Base-by-base conservation (phyloP, 2,888 invertebrate genomes). In the Melanostoma scalare region DNA sequence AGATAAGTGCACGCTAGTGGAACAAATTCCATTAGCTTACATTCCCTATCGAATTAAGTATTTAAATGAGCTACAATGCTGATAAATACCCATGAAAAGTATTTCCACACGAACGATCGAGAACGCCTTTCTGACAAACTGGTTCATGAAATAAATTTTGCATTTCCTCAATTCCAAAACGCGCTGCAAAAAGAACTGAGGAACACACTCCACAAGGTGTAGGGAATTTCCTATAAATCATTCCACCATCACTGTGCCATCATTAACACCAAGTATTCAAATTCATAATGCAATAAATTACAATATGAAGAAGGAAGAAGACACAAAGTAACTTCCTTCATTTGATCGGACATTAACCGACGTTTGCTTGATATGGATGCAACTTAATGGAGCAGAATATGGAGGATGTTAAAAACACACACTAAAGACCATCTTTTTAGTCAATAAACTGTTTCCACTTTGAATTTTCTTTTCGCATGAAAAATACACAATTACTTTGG, bases 311-410 rank as follows among this genome's bases (percentile, higher is more conserved):
- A 48, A 68, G 53, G 68, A 68, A 68, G 60, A 35, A 36, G 9
- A 48, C 33, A 42, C 40, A 20, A 52, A 42, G 2, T 20, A 9
- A 53, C 42, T 75, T 75, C 75, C 75, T 68, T 46, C 44, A 60
- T 68, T 74, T 68, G 10, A 6, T 9, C 42, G 10, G 44, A 46
- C 44, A 20, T 20, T 20, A 44, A 38, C 60, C 60, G 52, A 46
- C 46, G 46, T 36, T 10, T 46, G 31, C 36, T 60, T 31, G 30
- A n/a, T 10, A n/a, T 10, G 50, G 50, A 50, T 50, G 42, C 20
- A 53, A 53, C 35, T 60, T 60, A 60, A 60, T 71, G 40, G 42
- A 42, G 52, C 50, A 58, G 48, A 71, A 52, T 35, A 40, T 20
- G 20, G 60, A 53, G n/a, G 33, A 31, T 36, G 40, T 20, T 35